A percentile compares a stretch with the other conserved stretches of the same genome.
Conservation (phyloP, 2,113 vertebrate species). For the Galbula dea region DNA sequence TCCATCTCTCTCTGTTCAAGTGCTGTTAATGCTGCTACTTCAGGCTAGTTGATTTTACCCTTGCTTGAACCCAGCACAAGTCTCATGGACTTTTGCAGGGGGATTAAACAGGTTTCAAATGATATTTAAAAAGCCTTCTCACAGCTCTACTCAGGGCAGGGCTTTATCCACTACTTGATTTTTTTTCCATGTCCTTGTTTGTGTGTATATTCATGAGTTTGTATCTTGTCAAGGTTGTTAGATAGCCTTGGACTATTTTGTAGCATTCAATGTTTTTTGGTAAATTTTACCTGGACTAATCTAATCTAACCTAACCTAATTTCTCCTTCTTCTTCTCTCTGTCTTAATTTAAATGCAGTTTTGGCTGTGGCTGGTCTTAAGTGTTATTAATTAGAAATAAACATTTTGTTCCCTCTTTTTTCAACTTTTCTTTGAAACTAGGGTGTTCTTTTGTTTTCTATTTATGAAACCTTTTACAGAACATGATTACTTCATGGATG, state of each 20-base stretch:
- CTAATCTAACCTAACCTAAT: too few relatives aligned
- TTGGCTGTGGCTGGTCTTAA: not conserved
- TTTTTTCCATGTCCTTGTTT: not conserved
- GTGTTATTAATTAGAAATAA: not conserved
- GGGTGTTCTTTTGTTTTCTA: conserved; percentile 22
- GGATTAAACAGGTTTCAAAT: conserved; percentile 5
- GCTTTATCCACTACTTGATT: not conserved
- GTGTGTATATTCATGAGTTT: not conserved
- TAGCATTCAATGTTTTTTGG: not conserved
- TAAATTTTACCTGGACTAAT: not conserved
- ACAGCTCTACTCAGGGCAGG: not conserved
- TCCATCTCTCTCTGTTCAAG: not conserved
- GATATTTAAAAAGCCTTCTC: not conserved
- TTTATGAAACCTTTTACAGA: conserved; percentile 37
- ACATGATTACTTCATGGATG: conserved; percentile 18
- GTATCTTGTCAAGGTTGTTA: not conserved
- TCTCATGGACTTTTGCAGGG: not conserved
- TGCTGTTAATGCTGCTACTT: conserved; percentile 32
- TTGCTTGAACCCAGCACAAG: conserved; percentile 7
- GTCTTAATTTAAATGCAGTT: not conserved
- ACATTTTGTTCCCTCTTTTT: not conserved
- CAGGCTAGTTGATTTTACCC: not conserved
- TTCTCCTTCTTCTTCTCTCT: not conserved
- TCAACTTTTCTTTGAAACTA: not conserved
- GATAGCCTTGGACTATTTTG: not conserved